These are phyloP conservation scores for Sclerurus mexicanus DNA, from an alignment of 2,113 vertebrate genomes.

Conservation along the genomic window DNA sequence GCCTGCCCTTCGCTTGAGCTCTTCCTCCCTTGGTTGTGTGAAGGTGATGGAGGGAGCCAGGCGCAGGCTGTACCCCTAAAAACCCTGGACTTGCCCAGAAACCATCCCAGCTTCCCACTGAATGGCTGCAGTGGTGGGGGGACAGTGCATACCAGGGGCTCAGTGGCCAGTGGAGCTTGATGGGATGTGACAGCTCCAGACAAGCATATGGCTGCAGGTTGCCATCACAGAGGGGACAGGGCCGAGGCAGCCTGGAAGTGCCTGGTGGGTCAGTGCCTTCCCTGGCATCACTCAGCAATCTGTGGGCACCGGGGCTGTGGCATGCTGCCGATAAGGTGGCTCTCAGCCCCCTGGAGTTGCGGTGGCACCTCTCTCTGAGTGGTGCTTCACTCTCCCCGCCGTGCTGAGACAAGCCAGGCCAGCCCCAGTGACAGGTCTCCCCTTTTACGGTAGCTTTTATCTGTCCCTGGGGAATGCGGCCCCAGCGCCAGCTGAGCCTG, in stretches of 20 bases:
- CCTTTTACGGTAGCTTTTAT: constrained; percentile 74
- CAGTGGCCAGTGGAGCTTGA: constrained; percentile 56
- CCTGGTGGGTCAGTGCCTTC: background rate
- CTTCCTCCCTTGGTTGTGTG: background rate
- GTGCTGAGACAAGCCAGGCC: constrained; percentile 50
- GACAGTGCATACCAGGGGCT: constrained; percentile 52
- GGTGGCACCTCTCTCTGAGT: background rate
- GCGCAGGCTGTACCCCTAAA: background rate
- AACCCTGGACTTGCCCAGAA: background rate
- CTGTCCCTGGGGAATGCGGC: background rate
- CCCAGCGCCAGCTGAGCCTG: background rate
- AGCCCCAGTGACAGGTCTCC: constrained; percentile 46
- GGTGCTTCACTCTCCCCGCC: fast-evolving
- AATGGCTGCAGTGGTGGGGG: background rate
- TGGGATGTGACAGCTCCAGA: constrained; percentile 64
- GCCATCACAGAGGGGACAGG: constrained; percentile 60
- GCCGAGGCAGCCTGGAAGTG: background rate
- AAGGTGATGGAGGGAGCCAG: background rate
- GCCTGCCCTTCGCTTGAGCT: background rate
- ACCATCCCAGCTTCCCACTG: fast-evolving
- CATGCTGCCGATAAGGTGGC: background rate
- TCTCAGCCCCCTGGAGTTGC: background rate
- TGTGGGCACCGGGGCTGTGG: background rate
- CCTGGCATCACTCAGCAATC: background rate
- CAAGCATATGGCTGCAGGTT: constrained; percentile 71